phyloP scores from a whole-genome alignment of 2,888 invertebrate genomes.

The Xanthia togata region DNA sequence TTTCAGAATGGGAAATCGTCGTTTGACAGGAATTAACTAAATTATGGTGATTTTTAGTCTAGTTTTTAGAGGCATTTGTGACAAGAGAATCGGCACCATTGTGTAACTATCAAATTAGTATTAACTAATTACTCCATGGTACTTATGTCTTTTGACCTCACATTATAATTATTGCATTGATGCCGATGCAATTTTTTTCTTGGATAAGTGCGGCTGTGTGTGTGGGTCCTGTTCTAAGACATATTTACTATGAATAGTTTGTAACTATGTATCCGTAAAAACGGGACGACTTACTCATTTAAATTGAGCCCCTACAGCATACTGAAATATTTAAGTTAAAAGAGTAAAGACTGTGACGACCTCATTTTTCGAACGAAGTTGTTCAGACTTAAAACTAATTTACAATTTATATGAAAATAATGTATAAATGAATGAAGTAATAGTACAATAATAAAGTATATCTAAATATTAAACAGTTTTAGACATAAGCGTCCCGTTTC shows the following conservation, averaged over 20 bases:
- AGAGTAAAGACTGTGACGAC: conserved; percentile 26
- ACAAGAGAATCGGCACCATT: background rate
- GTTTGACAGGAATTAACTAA: no score
- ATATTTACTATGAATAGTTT: conserved; percentile 57
- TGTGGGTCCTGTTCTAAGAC: conserved; percentile 16
- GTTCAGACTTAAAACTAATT: conserved; percentile 36
- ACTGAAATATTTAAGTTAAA: conserved; percentile 19
- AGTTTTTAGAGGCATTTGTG: no score
- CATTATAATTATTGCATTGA: conserved; percentile 1
- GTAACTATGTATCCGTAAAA: conserved; percentile 61
- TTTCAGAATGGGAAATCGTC: no score
- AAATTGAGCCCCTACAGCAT: conserved; percentile 12
- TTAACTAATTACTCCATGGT: conserved; percentile 54
- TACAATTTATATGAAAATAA: conserved; percentile 41
- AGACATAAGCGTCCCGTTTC: conserved; percentile 63
- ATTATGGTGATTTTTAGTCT: no score
- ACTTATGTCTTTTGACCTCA: conserved; percentile 32
- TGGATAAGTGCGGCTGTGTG: background rate
- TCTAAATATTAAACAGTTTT: conserved; percentile 49
- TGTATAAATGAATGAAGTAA: conserved; percentile 29
- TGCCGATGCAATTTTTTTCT: background rate
- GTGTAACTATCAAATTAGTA: conserved; percentile 58
- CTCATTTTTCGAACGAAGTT: conserved; percentile 22
- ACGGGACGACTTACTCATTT: conserved; percentile 59
- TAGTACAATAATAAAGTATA: conserved; percentile 32